Conservation (phyloP, 1,140 invertebrate genomes). For the Acromyrmex echinatior region DNA sequence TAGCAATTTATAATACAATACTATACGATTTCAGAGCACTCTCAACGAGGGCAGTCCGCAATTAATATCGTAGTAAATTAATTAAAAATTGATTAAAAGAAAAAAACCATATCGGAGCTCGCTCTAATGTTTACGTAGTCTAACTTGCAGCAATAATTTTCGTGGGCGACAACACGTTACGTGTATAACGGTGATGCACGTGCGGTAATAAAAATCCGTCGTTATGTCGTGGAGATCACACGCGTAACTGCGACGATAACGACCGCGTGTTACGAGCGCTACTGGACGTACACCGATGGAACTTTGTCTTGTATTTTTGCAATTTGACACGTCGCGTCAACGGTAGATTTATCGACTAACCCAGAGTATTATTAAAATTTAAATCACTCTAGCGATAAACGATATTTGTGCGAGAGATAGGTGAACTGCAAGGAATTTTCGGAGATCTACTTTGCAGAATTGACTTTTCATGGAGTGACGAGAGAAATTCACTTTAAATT, state of each 20-base stretch:
- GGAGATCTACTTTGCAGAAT: neutral
- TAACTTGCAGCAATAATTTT: slow-evolving; percentile 14
- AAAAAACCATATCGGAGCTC: neutral
- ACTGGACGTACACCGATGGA: slow-evolving; percentile 18
- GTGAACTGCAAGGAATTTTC: neutral
- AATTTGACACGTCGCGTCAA: slow-evolving; percentile 3
- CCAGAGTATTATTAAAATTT: slow-evolving; percentile 20
- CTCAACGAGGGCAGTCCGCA: neutral
- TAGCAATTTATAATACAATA: neutral
- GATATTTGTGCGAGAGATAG: neutral
- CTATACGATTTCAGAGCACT: neutral
- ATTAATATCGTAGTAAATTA: neutral
- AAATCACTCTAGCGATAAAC: neutral
- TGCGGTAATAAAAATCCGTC: slow-evolving; percentile 67
- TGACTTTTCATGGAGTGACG: neutral
- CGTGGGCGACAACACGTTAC: slow-evolving; percentile 25
- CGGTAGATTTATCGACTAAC: slow-evolving; percentile 3
- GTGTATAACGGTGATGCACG: slow-evolving; percentile 49
- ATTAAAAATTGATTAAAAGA: slow-evolving; percentile 14
- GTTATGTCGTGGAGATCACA: slow-evolving; percentile 56
- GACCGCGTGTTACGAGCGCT: slow-evolving; percentile 56
- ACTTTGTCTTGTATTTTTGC: slow-evolving; percentile 60
- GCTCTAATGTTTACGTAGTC: neutral
- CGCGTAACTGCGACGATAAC: slow-evolving; percentile 64
- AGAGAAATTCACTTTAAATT: neutral